Conservation (phyloP, 2,113 vertebrate genomes). For the Sinocyclocheilus grahami region DNA sequence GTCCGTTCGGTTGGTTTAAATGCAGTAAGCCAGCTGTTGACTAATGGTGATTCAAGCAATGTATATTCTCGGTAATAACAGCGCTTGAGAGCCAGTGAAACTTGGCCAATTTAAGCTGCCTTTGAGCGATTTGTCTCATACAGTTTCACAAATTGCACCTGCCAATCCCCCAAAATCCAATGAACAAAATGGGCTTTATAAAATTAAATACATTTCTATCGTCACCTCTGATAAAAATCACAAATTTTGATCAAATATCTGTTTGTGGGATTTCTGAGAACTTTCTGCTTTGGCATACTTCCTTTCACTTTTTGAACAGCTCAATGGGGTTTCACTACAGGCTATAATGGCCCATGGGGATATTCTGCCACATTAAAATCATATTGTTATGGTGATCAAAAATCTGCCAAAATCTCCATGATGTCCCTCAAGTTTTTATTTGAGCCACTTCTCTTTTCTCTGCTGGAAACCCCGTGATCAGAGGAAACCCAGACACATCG, state of each 20-base stretch:
- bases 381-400: slow-evolving; percentile 55
- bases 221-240: background rate
- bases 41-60: slow-evolving; percentile 9
- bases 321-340: slow-evolving; percentile 38
- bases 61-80: slow-evolving; percentile 28
- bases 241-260: slow-evolving; percentile 10
- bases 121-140: background rate
- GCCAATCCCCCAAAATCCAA: background rate
- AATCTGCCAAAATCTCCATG: slow-evolving; percentile 57
- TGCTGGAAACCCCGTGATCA: slow-evolving; percentile 60
- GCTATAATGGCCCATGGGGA: slow-evolving; percentile 46
- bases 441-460: slow-evolving; percentile 47
- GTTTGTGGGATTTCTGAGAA: slow-evolving; percentile 4
- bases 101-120: background rate
- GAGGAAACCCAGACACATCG: slow-evolving; percentile 56
- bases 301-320: slow-evolving; percentile 15
- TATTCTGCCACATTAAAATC: slow-evolving; percentile 54
- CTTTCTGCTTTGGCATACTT: background rate
- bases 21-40: slow-evolving; percentile 19
- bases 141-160: background rate
- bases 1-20: slow-evolving; percentile 26
- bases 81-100: slow-evolving; percentile 5
- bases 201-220: background rate
- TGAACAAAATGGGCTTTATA: background rate
- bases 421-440: slow-evolving; percentile 60